phyloP scores from a whole-genome alignment of 1,140 invertebrate genomes.

The Probaryconus sp. region DNA sequence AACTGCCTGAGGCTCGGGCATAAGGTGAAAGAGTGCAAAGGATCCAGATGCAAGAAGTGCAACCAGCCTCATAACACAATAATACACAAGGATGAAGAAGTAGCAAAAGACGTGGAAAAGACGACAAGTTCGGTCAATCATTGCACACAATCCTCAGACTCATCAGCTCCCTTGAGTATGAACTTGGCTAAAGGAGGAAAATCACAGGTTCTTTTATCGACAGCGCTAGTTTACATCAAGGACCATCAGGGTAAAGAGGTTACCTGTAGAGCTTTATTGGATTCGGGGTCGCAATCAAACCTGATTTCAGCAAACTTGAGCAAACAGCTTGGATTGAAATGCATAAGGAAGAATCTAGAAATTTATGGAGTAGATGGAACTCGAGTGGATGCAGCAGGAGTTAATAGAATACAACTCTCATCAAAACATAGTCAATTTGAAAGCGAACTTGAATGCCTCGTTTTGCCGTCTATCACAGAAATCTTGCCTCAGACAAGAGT shows the following conservation, averaged over 20 bases:
- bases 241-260: no score
- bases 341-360: neutral
- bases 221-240: no score
- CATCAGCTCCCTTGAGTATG: neutral
- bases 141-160: no score
- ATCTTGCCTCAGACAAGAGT: no score
- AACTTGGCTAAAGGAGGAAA: neutral
- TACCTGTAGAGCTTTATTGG: no score
- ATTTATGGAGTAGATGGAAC: neutral
- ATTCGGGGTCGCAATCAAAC: no score
- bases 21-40: slow-evolving; percentile 2
- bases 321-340: neutral
- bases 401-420: neutral
- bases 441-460: neutral
- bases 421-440: neutral
- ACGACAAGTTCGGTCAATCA: neutral
- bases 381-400: neutral
- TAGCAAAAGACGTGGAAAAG: neutral
- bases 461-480: slow-evolving; percentile 19
- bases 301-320: neutral
- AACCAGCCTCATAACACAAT: slow-evolving; percentile 15
- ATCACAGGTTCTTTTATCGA: no score
- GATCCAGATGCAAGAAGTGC: slow-evolving; percentile 21
- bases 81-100: slow-evolving; percentile 9
- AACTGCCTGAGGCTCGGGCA: slow-evolving; percentile 33